Base-by-base conservation (phyloP, 1,140 invertebrate species). In the Brachystomella parvula region DNA sequence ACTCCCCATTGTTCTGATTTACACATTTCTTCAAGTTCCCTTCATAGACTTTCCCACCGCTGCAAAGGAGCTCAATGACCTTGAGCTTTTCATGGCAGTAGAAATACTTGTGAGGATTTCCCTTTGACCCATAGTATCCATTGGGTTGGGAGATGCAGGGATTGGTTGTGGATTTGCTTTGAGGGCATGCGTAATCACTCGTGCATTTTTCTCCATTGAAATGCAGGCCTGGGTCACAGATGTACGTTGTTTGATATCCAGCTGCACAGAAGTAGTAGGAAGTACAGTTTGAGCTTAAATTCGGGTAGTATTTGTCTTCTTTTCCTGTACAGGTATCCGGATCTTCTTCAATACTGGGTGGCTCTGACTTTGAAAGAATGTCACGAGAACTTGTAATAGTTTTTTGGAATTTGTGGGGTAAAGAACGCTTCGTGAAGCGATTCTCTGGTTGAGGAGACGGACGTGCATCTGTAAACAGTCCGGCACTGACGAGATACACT, bases 211-310 rank as follows among this genome's bases (percentile, higher is more conserved):
- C 63, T 0, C 82, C 83, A 73, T 83, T 81, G 75, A 84, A 84
- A 12, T 78, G 76, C 24, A 76, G 74, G 6, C 78, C 78, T 15
- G 75, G 72, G 3, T 80, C 76, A 67, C 83, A 84, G 29, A 83
- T 76, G 73, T 83, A 83, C 26, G 79, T 79, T 0, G 80, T 78
- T 67, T 83, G 82, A 62, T 81, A 78, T 0, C 82, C 81, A 29
- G 75, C 76, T 6, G 77, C 75, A 72, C 83, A 85, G 66, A 79
- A 80, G 71, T 81, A 84, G 75, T 84, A 85, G 17, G 80, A 81
- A 17, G 81, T 78, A 71, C 84, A 86, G 2, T 79, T 81, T 0
- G 81, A 79, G 31, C 78, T 78, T 6, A 75, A 75, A 56, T 84
- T 81, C 1, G 80, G 79, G 73, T 83, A 84, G 53, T 82, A 81